Evolutionary conservation across 2,113 vertebrate genomes (phyloP), one percentile per base, ranked within the genome.

Genomic region (Nycticryphes semicollaris): DNA sequence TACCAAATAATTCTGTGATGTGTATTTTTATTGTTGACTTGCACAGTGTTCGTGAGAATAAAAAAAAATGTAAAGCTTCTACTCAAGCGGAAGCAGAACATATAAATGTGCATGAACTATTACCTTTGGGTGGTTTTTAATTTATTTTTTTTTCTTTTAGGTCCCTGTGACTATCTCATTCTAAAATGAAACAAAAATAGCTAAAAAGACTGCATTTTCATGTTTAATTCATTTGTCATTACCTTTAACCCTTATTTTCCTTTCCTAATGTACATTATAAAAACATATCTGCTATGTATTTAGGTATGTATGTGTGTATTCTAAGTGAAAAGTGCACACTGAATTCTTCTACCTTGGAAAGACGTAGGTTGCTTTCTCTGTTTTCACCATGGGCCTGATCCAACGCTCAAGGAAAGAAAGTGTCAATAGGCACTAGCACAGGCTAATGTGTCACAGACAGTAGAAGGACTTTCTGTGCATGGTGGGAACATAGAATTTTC

Each of bases 401-500:
- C 87, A 87, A 89, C 76, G 66, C 62, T 72, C 48, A 18, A 41
- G 84, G 80, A 87, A 96, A 74, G 87, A 94, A 91, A 45, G 50
- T 73, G 48, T 37, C 66, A 69, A 20, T 31, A 79, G 70, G 53
- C 48, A 0, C 70, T 80, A 69, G 54, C 1, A 7, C 2, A 14
- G 59, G 60, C 33, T 68, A 30, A 45, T 76, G 90, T 91, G 86
- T 90, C 84, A 76, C 41, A 53, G 80, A 14, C 31, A 14, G 50
- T 51, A 37, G 74, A 64, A 78, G 79, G 69, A 17, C 91, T 91
- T 67, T 94, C 47, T 87, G 57, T 6, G 10, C 51, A 1, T 2
- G 8, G 57, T 96, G 95, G 89, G 92, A 89, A 95, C 53, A 28
- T 1, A 88, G 82, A 93, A 74, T 53, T 96, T 94, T 92, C 91